These are phyloP conservation scores for Trichogramma evanescens DNA, from an alignment of 2,888 invertebrate genomes.

Conservation along the genomic window DNA sequence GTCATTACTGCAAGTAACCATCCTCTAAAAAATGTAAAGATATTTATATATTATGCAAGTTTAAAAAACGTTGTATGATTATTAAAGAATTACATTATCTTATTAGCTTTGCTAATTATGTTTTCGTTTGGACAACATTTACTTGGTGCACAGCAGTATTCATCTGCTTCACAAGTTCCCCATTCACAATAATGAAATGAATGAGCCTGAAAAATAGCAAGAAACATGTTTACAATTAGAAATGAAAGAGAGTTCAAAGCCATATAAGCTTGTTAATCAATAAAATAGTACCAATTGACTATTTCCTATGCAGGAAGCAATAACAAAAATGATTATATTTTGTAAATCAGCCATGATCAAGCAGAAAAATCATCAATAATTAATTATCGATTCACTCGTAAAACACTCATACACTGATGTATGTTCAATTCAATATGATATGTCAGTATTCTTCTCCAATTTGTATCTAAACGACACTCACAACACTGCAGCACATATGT, in stretches of 20 bases:
- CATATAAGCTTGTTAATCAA: not conserved
- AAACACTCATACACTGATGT: too few relatives aligned
- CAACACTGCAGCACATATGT: too few relatives aligned
- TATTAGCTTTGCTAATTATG: not conserved
- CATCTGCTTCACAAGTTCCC: constrained; percentile 25
- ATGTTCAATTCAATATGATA: not conserved
- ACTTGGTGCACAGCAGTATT: constrained; percentile 32
- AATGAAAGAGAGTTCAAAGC: not conserved
- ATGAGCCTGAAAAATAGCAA: constrained; percentile 20
- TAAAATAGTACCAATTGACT: constrained; percentile 19
- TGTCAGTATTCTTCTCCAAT: not conserved
- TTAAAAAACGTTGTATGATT: not conserved
- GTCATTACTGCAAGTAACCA: constrained; percentile 5
- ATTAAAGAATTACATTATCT: constrained; percentile 5
- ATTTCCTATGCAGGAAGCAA: constrained; percentile 20
- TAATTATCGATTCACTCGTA: not conserved
- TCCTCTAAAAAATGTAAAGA: constrained; percentile 4
- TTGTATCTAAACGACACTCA: not conserved
- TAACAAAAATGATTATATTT: constrained; percentile 23
- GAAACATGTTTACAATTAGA: not conserved
- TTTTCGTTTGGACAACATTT: constrained; percentile 26
- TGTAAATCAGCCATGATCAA: constrained; percentile 20
- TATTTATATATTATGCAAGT: not conserved
- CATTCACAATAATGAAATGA: constrained; percentile 31
- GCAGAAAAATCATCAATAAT: constrained; percentile 4